Evolutionary conservation across 2,113 vertebrate species (phyloP).

Genomic region (Cavia aperea): DNA sequence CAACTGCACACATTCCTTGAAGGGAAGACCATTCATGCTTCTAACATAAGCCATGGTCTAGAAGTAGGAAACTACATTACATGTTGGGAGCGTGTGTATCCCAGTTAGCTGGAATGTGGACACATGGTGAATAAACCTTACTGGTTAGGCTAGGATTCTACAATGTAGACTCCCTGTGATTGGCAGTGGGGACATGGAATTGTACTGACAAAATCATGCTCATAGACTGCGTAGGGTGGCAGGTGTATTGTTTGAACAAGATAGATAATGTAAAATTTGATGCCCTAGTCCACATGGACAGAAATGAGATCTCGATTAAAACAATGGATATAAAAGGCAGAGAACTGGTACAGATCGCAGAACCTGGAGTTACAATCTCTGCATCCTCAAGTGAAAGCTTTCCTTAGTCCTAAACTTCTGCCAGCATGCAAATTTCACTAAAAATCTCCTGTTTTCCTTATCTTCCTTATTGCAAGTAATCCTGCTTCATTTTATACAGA

Average conservation of each 20-base stretch:
- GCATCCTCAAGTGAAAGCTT: background rate
- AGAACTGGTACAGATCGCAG: background rate
- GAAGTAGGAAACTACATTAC: background rate
- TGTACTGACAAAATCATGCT: background rate
- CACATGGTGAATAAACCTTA: background rate
- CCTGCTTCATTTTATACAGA: background rate
- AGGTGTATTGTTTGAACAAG: background rate
- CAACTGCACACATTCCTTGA: background rate
- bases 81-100: background rate
- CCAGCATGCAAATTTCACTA: background rate
- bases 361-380: background rate
- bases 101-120: background rate
- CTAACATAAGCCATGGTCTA: background rate
- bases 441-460: background rate
- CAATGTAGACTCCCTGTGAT: background rate
- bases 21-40: conserved; percentile 5
- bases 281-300: background rate
- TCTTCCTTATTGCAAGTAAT: background rate
- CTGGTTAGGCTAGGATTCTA: background rate
- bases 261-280: background rate
- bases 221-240: background rate
- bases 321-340: background rate
- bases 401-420: background rate
- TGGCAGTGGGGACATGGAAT: background rate
- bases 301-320: background rate